These are phyloP conservation scores for Altica lythri DNA, from an alignment of 2,888 invertebrate species.

Conservation along the genomic window DNA sequence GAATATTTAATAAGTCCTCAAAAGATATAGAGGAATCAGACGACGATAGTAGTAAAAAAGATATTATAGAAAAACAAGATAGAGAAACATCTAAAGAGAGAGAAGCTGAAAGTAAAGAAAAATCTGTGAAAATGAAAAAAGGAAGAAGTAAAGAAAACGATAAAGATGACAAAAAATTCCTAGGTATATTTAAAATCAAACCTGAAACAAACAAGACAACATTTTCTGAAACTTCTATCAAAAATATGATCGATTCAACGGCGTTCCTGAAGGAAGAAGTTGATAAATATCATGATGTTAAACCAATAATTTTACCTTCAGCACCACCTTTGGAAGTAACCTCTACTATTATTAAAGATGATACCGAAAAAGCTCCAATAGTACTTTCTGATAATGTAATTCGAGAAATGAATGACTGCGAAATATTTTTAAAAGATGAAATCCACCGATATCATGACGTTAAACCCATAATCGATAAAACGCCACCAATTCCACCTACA, in stretches of 20 bases:
- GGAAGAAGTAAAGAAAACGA: slow-evolving; percentile 34
- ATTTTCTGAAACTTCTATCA: slow-evolving; percentile 41
- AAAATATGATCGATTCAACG: slow-evolving; percentile 45
- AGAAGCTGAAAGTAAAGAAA: slow-evolving; percentile 14
- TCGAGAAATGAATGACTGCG: slow-evolving; percentile 32
- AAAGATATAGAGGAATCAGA: slow-evolving; percentile 51
- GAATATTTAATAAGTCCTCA: slow-evolving; percentile 48
- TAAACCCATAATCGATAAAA: slow-evolving; percentile 25
- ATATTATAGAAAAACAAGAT: slow-evolving; percentile 53
- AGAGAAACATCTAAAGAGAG: slow-evolving; percentile 49
- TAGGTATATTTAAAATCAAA: slow-evolving; percentile 43
- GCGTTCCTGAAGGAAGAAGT: slow-evolving; percentile 47
- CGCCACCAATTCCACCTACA: slow-evolving; percentile 4
- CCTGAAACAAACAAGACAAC: slow-evolving; percentile 27
- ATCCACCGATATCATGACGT: slow-evolving; percentile 41
- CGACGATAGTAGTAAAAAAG: slow-evolving; percentile 44
- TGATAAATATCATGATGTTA: slow-evolving; percentile 47
- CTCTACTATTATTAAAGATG: not conserved
- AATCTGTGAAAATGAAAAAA: slow-evolving; percentile 29
- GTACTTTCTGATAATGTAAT: slow-evolving; percentile 29
- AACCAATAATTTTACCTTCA: slow-evolving; percentile 22
- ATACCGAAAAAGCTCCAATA: slow-evolving; percentile 6
- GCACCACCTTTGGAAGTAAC: not conserved
- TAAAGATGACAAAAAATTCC: slow-evolving; percentile 39
- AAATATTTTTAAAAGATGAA: slow-evolving; percentile 39